These are phyloP conservation scores for Atherix ibis DNA, from an alignment of 2,888 invertebrate species.

Conservation along the genomic window DNA sequence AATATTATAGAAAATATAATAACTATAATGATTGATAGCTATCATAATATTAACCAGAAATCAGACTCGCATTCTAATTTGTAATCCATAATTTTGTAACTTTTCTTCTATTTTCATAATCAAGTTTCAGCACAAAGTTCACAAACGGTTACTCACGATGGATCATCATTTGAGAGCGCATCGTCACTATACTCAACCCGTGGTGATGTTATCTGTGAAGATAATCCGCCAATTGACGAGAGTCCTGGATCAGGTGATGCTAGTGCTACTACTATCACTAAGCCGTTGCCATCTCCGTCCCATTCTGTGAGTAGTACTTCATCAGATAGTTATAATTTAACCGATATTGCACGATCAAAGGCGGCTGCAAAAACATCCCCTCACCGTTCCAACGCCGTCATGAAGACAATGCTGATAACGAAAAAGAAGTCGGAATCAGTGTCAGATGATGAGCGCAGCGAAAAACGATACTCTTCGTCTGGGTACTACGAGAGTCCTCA, in stretches of 20 bases:
- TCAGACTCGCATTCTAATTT: too few species aligned
- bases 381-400: constrained; percentile 6
- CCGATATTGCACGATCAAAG: constrained; percentile 20
- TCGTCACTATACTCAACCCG: constrained; percentile 67
- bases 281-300: constrained; percentile 29
- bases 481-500: constrained; percentile 60
- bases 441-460: constrained; percentile 53
- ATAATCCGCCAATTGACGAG: constrained; percentile 39
- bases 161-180: constrained; percentile 77
- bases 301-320: constrained; percentile 42
- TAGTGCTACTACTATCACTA: constrained; percentile 5
- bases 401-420: constrained; percentile 3
- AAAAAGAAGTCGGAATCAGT: constrained; percentile 38
- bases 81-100: too few species aligned
- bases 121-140: constrained; percentile 32
- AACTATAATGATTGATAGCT: too few species aligned
- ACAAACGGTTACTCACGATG: constrained; percentile 48
- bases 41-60: too few species aligned
- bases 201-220: constrained; percentile 48
- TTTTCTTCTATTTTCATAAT: neutral
- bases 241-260: constrained; percentile 6
- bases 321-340: constrained; percentile 40
- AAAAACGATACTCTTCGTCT: constrained; percentile 50
- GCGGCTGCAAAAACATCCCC: constrained; percentile 12
- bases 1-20: too few species aligned